phyloP scores from a whole-genome alignment of 2,797 vertebrate genomes.

The Enteromius treurensis region DNA sequence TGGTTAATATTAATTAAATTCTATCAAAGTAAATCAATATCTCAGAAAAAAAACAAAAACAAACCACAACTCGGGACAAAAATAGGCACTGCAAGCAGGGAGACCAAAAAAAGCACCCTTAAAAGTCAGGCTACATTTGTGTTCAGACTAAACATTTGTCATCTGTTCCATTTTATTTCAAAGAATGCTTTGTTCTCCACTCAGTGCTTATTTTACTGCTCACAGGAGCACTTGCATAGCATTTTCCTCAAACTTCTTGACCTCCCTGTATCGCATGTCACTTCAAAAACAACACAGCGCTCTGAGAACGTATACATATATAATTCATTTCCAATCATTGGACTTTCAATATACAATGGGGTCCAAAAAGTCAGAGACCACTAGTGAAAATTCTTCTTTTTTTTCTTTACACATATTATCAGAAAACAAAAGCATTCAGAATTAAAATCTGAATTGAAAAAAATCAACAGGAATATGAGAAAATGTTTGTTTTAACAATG shows the following conservation, averaged over 20 bases:
- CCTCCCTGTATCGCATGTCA: slow-evolving; percentile 69
- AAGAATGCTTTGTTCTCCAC: slow-evolving; percentile 67
- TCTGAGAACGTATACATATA: slow-evolving; percentile 60
- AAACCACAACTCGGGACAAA: slow-evolving; percentile 35
- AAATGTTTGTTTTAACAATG: neutral
- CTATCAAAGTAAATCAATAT: slow-evolving; percentile 19
- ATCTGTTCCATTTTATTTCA: slow-evolving; percentile 67
- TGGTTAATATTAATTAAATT: slow-evolving; percentile 53
- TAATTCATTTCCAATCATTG: slow-evolving; percentile 51
- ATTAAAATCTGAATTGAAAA: neutral
- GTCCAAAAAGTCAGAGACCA: slow-evolving; percentile 16
- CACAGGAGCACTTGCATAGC: slow-evolving; percentile 67
- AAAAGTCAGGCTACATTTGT: slow-evolving; percentile 64
- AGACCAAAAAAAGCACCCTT: slow-evolving; percentile 56
- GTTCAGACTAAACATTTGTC: slow-evolving; percentile 69
- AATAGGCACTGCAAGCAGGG: slow-evolving; percentile 51
- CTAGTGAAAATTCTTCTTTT: neutral
- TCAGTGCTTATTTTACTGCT: slow-evolving; percentile 61
- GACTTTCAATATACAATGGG: slow-evolving; percentile 40
- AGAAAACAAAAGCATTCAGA: neutral
- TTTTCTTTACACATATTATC: neutral
- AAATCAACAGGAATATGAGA: neutral
- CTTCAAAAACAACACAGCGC: slow-evolving; percentile 66
- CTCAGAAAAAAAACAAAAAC: slow-evolving; percentile 29
- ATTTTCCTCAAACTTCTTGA: slow-evolving; percentile 60